Evolutionary conservation across 2,888 invertebrate species (phyloP).

Genomic region (Agrotis puta): DNA sequence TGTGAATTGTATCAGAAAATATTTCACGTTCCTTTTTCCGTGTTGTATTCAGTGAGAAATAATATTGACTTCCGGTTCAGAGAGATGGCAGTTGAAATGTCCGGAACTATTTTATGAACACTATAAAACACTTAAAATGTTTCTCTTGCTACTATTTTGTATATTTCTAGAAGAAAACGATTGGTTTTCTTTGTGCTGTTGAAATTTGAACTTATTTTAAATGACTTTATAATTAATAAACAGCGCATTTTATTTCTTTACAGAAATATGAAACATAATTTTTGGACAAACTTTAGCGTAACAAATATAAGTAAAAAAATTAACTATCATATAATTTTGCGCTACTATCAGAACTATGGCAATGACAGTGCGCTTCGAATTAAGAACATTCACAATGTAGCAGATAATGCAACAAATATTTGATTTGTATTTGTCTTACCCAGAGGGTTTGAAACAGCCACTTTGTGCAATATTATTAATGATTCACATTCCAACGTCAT

Average conservation of each 20-base stretch:
- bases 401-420: too few relatives aligned
- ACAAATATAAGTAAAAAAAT: neutral
- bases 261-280: neutral
- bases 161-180: too few relatives aligned
- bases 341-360: neutral
- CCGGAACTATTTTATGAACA: neutral
- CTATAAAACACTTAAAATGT: neutral
- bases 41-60: neutral
- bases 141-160: neutral
- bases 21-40: neutral
- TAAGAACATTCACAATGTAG: too few relatives aligned
- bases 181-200: neutral
- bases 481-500: too few relatives aligned
- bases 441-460: too few relatives aligned
- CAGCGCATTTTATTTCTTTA: too few relatives aligned
- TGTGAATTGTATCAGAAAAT: constrained; percentile 5
- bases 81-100: constrained; percentile 1
- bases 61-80: constrained; percentile 3
- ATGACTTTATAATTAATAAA: too few relatives aligned
- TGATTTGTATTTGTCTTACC: too few relatives aligned
- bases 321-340: neutral
- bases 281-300: neutral
- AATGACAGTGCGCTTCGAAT: neutral
- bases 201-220: too few relatives aligned
- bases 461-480: too few relatives aligned